These are phyloP conservation scores for Scomberomorus guttatus DNA, from an alignment of 2,797 vertebrate genomes.

Conservation along the genomic window DNA sequence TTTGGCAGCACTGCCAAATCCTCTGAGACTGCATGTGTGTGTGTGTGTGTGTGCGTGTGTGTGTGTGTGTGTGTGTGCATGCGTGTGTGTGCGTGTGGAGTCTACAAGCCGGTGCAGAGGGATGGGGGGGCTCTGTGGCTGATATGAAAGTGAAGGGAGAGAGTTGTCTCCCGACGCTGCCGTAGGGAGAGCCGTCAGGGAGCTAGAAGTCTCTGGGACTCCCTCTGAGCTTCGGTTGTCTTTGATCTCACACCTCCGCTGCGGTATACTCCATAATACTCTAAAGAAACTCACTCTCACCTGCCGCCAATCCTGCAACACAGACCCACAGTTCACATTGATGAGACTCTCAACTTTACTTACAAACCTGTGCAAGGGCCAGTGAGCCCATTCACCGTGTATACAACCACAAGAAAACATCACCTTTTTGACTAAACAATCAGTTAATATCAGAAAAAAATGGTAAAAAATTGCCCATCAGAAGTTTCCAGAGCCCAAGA, in stretches of 20 bases:
- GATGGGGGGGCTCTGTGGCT: constrained; percentile 72
- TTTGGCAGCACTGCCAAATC: constrained; percentile 70
- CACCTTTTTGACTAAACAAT: background rate
- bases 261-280: constrained; percentile 58
- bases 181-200: constrained; percentile 78
- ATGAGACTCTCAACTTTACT: constrained; percentile 44
- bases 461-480: background rate
- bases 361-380: constrained; percentile 33
- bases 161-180: constrained; percentile 77
- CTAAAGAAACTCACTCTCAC: constrained; percentile 58
- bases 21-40: constrained; percentile 66
- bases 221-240: constrained; percentile 75
- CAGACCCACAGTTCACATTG: constrained; percentile 54
- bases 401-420: background rate
- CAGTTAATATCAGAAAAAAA: background rate
- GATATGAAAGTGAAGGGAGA: constrained; percentile 83
- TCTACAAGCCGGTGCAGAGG: constrained; percentile 47
- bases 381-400: constrained; percentile 1
- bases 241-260: constrained; percentile 79
- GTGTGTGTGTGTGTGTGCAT: constrained; percentile 28
- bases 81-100: constrained; percentile 41
- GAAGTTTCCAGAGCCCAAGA: background rate
- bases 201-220: constrained; percentile 82
- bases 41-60: constrained; percentile 26
- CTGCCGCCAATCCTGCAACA: constrained; percentile 55